Evolutionary conservation across 2,888 invertebrate species (phyloP).

Genomic region (Drosophila stalkeri): DNA sequence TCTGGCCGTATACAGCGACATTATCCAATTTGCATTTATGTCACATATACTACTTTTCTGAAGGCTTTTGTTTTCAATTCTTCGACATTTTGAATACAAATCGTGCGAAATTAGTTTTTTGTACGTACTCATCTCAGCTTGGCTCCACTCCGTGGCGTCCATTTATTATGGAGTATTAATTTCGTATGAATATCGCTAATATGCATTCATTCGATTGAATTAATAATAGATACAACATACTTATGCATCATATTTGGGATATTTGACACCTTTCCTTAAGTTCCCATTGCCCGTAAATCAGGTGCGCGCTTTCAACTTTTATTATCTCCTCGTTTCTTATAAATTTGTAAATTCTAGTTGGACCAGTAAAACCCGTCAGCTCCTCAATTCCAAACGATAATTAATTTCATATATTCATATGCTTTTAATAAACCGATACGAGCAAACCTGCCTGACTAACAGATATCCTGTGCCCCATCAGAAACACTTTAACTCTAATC

Average conservation of each 20-base stretch:
- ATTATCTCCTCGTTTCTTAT: not conserved
- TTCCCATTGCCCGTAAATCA: not conserved
- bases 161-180: not conserved
- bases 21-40: conserved; percentile 23
- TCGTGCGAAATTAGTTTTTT: conserved; percentile 7
- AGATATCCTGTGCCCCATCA: not conserved
- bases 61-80: conserved; percentile 10
- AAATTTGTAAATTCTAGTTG: not conserved
- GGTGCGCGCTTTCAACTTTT: not conserved
- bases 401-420: not conserved
- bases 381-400: not conserved
- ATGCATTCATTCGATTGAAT: not conserved
- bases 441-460: not conserved
- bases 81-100: conserved; percentile 21
- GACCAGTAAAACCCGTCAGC: conserved; percentile 22
- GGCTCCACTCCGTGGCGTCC: not conserved
- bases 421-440: too few relatives aligned
- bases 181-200: not conserved
- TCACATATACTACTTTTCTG: not conserved
- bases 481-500: not conserved
- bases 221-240: conserved; percentile 2
- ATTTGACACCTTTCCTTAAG: conserved; percentile 8
- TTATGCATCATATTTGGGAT: conserved; percentile 6
- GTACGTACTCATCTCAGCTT: not conserved
- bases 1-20: not conserved